Base-by-base conservation (phyloP, 2,888 invertebrate species). In the Xylophagus ater region DNA sequence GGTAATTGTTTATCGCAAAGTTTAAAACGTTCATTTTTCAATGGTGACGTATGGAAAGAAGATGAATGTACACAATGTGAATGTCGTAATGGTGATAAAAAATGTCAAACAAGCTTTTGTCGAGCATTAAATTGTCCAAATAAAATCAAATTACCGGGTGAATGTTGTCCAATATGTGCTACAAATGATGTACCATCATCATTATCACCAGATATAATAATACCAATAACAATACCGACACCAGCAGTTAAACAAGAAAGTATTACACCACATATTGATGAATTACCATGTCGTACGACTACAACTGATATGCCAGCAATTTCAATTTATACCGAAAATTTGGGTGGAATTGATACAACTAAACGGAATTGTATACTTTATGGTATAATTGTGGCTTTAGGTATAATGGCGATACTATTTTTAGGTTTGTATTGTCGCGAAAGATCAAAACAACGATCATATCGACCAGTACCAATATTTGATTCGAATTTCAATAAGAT, bases 1-100 rank as follows among this genome's bases (percentile, higher is more conserved):
- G 51, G 56, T 13, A 47, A 44, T 28, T 63, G 62, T 40, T 50
- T 57, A 17, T 59, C 60, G 7, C 55, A 57, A 44, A 52, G 49
- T 14, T 44, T 55, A 9, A 56, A 55, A 38, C 47, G 47, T 10
- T 57, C 57, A 46, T 63, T 53, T 46, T 51, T 53, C 19, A 53
- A 62, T 40, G 62, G 65, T 7, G 53, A 59, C 2, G 53, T 48
- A 32, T 65, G 64, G 65, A 52, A 51, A 17, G 47, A 49, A 31
- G 60, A 59, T 34, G 57, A 57, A 7, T 64, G 64, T 48, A 55
- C 53, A 30, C 56, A 56, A 6, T 62, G 62, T 40, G 56, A 59
- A 19, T 62, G 62, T 30, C 51, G 51, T 10, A 53, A 53, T 44
- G 63, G 63, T 3, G 59, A 60, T 28, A 50, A 49, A 20, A 42